phyloP scores from a whole-genome alignment of 2,113 vertebrate genomes.

The Rhadina sibilatrix region DNA sequence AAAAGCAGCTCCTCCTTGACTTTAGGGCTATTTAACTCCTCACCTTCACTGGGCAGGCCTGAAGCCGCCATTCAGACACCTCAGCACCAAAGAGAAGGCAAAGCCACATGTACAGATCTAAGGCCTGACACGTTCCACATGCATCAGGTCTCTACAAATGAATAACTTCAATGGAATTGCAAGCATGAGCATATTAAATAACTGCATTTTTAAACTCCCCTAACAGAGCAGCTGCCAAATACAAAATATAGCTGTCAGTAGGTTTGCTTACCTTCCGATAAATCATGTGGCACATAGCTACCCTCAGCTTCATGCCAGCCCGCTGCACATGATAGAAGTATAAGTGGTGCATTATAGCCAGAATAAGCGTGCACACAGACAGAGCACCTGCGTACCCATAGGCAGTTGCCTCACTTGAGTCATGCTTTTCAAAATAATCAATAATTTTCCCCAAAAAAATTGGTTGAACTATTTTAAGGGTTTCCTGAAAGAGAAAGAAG shows the following conservation, averaged over 20 bases:
- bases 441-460: slow-evolving; percentile 87
- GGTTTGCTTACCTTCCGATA: slow-evolving; percentile 85
- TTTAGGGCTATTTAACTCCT: background rate
- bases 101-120: background rate
- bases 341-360: slow-evolving; percentile 83
- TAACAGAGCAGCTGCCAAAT: background rate
- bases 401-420: slow-evolving; percentile 27
- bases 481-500: slow-evolving; percentile 75
- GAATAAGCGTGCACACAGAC: slow-evolving; percentile 71
- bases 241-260: background rate
- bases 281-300: slow-evolving; percentile 95
- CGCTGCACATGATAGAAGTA: slow-evolving; percentile 90
- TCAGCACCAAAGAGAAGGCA: background rate
- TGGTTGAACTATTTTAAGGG: slow-evolving; percentile 83
- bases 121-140: accelerated
- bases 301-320: slow-evolving; percentile 86
- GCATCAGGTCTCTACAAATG: background rate
- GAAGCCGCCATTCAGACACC: background rate
- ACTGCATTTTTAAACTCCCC: background rate
- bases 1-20: background rate
- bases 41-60: background rate
- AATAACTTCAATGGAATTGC: background rate
- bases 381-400: slow-evolving; percentile 76
- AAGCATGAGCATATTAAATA: background rate
- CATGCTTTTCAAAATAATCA: slow-evolving; percentile 80